phyloP scores from a whole-genome alignment of 2,888 invertebrate genomes.

The Ligdia adustata region DNA sequence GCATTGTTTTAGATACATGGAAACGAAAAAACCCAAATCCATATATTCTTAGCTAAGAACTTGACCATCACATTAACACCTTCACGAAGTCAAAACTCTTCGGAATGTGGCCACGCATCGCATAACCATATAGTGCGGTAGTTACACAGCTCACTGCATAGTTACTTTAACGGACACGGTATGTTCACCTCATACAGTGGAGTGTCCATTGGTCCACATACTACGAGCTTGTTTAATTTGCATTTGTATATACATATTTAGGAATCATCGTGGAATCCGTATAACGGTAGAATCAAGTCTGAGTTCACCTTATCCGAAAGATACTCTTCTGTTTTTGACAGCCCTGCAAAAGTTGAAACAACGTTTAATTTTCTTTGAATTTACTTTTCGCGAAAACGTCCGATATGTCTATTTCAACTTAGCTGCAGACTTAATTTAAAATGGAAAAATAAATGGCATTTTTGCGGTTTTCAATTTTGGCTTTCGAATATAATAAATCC shows the following conservation, averaged over 20 bases:
- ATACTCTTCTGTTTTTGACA: slow-evolving; percentile 10
- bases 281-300: slow-evolving; percentile 71
- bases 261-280: slow-evolving; percentile 61
- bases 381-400: not conserved
- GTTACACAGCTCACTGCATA: slow-evolving; percentile 15
- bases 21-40: not conserved
- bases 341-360: slow-evolving; percentile 1
- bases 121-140: slow-evolving; percentile 36
- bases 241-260: slow-evolving; percentile 64
- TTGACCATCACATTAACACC: slow-evolving; percentile 7
- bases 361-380: not conserved
- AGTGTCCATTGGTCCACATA: slow-evolving; percentile 50
- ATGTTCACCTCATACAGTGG: slow-evolving; percentile 39
- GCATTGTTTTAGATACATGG: too few relatives aligned
- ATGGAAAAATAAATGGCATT: not conserved
- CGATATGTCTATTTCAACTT: not conserved
- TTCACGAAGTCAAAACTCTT: slow-evolving; percentile 13
- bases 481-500: too few relatives aligned
- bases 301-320: too few relatives aligned
- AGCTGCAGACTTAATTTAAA: too few relatives aligned
- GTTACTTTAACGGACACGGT: not conserved
- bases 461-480: not conserved
- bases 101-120: slow-evolving; percentile 32
- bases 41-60: not conserved
- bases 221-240: slow-evolving; percentile 68